Conservation (phyloP, 2,113 vertebrate genomes). For the Podilymbus podiceps region DNA sequence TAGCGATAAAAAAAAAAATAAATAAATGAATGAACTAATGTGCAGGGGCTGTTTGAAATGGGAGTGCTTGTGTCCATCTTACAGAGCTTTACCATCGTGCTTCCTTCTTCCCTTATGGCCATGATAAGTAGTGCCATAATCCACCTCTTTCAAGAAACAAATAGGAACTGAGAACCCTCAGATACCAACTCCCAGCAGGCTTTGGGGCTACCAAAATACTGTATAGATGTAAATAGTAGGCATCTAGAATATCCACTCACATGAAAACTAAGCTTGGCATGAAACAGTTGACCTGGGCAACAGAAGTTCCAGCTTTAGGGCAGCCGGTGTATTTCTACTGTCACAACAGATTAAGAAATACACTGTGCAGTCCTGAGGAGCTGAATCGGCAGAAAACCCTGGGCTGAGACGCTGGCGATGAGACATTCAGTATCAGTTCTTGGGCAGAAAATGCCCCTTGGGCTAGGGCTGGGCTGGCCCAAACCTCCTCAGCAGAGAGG, state of each 20-base stretch:
- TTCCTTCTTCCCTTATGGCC: not conserved
- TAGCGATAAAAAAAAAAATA: not conserved
- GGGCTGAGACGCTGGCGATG: not conserved
- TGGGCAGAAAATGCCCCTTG: not conserved
- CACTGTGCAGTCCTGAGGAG: not conserved
- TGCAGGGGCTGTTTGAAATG: not conserved
- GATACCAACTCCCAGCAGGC: not conserved
- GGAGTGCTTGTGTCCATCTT: not conserved
- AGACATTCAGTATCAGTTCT: constrained; percentile 1
- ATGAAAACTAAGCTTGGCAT: not conserved
- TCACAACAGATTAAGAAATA: constrained; percentile 20
- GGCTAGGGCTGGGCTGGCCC: constrained; percentile 14
- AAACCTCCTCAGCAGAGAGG: not conserved
- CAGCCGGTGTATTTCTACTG: not conserved
- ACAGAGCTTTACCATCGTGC: not conserved
- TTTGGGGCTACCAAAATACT: not conserved
- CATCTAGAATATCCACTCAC: not conserved
- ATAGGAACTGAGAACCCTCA: not conserved
- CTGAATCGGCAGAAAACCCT: constrained; percentile 17
- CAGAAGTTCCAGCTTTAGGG: not conserved
- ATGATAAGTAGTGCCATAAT: not conserved
- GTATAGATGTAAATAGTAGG: not conserved
- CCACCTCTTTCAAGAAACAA: not conserved
- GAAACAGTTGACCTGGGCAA: not conserved
- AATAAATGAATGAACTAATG: not conserved